Base-by-base conservation (phyloP, 2,797 vertebrate species). In the Taenioides sp. region DNA sequence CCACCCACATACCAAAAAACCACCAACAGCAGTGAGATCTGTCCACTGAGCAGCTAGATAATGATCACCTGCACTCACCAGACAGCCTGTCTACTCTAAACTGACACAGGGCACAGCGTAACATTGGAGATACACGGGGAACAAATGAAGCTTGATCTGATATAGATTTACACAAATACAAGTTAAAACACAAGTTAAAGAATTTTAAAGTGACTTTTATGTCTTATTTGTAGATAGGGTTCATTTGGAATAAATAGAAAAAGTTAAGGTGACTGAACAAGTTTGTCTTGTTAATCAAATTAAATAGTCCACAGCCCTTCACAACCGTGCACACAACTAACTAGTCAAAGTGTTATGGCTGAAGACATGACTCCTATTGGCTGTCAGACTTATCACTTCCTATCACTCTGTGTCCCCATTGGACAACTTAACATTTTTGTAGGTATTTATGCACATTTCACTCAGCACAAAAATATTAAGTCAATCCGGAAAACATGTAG, bases 61-160 rank as follows among this genome's bases (percentile, higher is more conserved):
- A 84, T 83, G 74, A 93, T 93, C 91, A 70, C 80, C 73, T 75
- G 40, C 75, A 83, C 72, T 79, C 75, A 69, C 66, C 78, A 92
- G 92, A 92, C 91, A 88, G 82, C 61, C 81, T 90, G 90, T 89
- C 92, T 91, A 78, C 78, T 80, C 25, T 74, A 50, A 79, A 73
- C 76, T 70, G 84, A 89, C 83, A 79, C 63, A 43, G 78, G 85
- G 86, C 76, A 61, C 82, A 74, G 82, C 72, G 80, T 61, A 75
- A 74, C 37, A 71, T 28, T 37, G 28, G 7, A 37, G 7, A 34
- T 61, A 61, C 28, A 61, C 20, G 9, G 16, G 5, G 58, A 20
- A 17, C 12, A 64, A 14, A 23, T 64, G 62, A 16, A n/a, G n/a
- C 2, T 0, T 2, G n/a, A 64, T 64, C 23, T 23, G 5, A 60